Evolutionary conservation across 2,113 vertebrate species (phyloP), one percentile per base, ranked within the genome.

Genomic region (Grus americana): DNA sequence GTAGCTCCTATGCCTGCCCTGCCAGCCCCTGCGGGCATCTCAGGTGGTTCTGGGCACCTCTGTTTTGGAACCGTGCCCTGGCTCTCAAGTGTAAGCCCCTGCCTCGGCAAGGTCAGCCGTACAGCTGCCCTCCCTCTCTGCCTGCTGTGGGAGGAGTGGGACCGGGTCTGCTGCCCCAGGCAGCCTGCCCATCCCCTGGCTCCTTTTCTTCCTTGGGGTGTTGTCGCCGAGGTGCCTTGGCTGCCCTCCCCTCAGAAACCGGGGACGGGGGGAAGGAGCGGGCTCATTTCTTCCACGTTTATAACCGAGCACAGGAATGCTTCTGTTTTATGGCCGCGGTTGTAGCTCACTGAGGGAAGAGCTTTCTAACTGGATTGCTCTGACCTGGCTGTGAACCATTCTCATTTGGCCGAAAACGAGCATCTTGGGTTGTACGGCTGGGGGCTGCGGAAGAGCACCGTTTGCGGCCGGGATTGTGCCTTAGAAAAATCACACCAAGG

Each of bases 381-480:
- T 97, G 96, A 96, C 96, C 95, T 94, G 94, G 89, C 93, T 93
- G 70, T 96, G 93, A 96, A 95, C 95, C 46, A 26, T 65, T 91
- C 81, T 90, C 83, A 75, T 84, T 94, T 91, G 88, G 93, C 93
- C 1, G 0, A 87, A 93, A 93, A 91, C 3, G 49, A 89, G 80
- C 55, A 54, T 50, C 83, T 88, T 82, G 88, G 55, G 87, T 49
- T 90, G 50, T 42, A 10, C 11, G 74, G 74, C 90, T 62, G 58
- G 57, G 63, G 72, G 67, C 80, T 94, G 86, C 15, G 14, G 78
- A 78, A 82, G 59, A 79, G 50, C 67, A 44, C 29, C 2, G 0
- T 70, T 84, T 82, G 59, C 0, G 0, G 61, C 73, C 54, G 61
- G 49, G 54, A 80, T 74, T 88, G 59, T 3, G 15, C 72, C 79